Evolutionary conservation across 2,797 vertebrate genomes (phyloP), one percentile per base, ranked within the genome.

Genomic region (Brachyrhaphis roseni): DNA sequence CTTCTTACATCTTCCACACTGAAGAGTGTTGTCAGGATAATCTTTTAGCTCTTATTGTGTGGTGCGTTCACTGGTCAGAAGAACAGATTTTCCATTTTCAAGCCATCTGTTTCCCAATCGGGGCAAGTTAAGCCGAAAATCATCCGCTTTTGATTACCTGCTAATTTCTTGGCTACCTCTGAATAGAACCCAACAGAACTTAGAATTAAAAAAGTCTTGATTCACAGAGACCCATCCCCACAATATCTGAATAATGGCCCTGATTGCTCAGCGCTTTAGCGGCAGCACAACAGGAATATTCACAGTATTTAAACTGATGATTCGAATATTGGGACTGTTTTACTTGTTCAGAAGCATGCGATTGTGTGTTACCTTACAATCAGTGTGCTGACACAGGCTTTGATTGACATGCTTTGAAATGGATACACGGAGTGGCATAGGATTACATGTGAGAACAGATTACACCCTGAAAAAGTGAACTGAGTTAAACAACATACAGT

Each of bases 391-490:
- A 71, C n/a, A 2, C 68, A 11, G 15, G 59, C 49, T 81, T 81
- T 84, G 74, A 86, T 81, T 84, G 77, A 46, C 75, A 78, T 46
- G 78, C 62, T 66, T 64, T 87, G 79, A 80, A 85, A 89, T 3
- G 16, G 77, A 90, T 81, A 74, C 72, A 49, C 8, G 1, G 51
- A 18, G 26, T 87, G 81, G 82, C 79, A 82, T 45, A 80, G 82
- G 75, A 76, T 87, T 86, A 85, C 75, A 72, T 81, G 45, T 84
- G 62, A 82, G 73, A 47, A 43, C 41, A 78, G 79, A 31, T 82
- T 68, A 77, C 80, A 79, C 53, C 77, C 83, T 78, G 81, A 91
- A 89, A 34, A 86, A 62, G 16, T 46, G 62, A 89, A 86, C 78
- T 80, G 73, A 73, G 57, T 83, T 39, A 74, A 28, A 77, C 72